These are phyloP conservation scores for Troides aeacus DNA, from an alignment of 2,888 invertebrate genomes.

Conservation along the genomic window DNA sequence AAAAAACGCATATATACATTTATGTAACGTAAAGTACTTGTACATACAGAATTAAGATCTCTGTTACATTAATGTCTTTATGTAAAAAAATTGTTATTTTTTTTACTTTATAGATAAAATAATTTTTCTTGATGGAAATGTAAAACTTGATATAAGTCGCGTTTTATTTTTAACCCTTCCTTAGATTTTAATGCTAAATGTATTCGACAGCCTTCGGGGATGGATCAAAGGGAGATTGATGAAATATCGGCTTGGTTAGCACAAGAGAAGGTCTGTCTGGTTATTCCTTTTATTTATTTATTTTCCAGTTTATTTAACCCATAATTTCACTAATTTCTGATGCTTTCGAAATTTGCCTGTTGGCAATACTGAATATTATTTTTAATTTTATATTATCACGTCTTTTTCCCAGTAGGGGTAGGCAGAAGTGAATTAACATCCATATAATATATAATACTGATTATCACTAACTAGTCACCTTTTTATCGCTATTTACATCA, in stretches of 20 bases:
- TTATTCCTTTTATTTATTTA: constrained; percentile 36
- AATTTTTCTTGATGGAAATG: neutral
- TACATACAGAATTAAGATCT: too few relatives aligned
- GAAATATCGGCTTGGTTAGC: constrained; percentile 97
- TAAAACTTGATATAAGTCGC: neutral
- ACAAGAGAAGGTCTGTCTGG: constrained; percentile 84
- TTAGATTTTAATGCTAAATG: constrained; percentile 38
- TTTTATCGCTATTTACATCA: neutral
- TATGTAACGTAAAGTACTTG: neutral
- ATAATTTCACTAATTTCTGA: neutral
- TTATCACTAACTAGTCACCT: neutral
- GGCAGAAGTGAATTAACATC: too few relatives aligned
- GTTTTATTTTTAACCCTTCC: constrained; percentile 33
- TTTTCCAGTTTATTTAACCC: neutral
- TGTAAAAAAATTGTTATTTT: neutral
- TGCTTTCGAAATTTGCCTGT: neutral
- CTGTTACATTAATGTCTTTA: too few relatives aligned
- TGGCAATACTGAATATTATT: neutral
- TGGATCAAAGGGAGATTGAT: constrained; percentile 92
- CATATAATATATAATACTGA: too few relatives aligned
- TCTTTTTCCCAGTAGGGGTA: too few relatives aligned
- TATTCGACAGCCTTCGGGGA: constrained; percentile 69
- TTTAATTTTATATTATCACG: too few relatives aligned
- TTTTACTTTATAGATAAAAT: neutral
- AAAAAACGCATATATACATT: neutral